These are phyloP conservation scores for Eremobia ochroleuca DNA, from an alignment of 2,888 invertebrate genomes.

Conservation along the genomic window DNA sequence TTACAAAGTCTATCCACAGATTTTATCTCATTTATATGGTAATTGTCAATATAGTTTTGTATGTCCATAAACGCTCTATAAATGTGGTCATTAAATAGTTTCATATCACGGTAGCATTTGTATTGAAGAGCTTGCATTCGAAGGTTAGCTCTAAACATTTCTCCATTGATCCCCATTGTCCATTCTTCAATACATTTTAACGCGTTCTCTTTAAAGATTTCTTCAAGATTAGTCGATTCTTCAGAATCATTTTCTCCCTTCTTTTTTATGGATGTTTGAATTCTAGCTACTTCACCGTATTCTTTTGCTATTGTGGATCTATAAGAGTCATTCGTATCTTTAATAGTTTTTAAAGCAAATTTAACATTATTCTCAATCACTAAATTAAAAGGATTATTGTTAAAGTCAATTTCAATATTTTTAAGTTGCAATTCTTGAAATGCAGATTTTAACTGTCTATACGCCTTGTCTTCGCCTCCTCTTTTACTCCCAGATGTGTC, in stretches of 20 bases:
- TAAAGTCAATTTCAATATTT: conserved; percentile 82
- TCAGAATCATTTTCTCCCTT: conserved; percentile 79
- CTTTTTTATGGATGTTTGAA: conserved; percentile 77
- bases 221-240: conserved; percentile 78
- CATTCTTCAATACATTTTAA: conserved; percentile 91
- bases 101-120: conserved; percentile 84
- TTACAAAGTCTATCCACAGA: conserved; percentile 89
- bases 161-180: conserved; percentile 90
- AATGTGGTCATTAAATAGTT: conserved; percentile 85
- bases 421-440: conserved; percentile 84
- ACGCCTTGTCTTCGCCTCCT: conserved; percentile 85
- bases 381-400: conserved; percentile 86
- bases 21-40: conserved; percentile 85
- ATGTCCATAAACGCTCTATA: conserved; percentile 86
- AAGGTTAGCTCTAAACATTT: conserved; percentile 87
- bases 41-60: conserved; percentile 84
- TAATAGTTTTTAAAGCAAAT: conserved; percentile 81
- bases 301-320: conserved; percentile 81
- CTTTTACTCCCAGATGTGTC: conserved; percentile 80
- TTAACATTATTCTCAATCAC: conserved; percentile 86
- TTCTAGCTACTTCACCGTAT: conserved; percentile 82
- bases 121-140: conserved; percentile 83
- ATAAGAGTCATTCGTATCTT: conserved; percentile 81
- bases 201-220: conserved; percentile 82
- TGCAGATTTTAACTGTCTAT: conserved; percentile 78